Conservation (phyloP, 37 sponge, comb jelly and placozoan genomes). For the Diacarnus erythraeanus region DNA sequence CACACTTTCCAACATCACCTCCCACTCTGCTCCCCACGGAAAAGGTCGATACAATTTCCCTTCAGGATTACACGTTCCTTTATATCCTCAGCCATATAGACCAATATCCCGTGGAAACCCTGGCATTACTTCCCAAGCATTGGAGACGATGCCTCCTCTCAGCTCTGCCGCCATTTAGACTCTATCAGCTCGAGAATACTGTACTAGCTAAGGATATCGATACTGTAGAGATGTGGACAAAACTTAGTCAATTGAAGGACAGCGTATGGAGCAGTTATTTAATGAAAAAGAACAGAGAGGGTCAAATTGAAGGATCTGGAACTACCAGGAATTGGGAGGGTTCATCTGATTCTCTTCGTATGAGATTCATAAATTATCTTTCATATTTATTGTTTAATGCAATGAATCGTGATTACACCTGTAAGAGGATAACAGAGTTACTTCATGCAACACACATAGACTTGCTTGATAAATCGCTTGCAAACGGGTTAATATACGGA, state of each 20-base stretch:
- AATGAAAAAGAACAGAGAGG: neutral
- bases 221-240: constrained; percentile 4
- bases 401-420: constrained; percentile 7
- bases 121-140: neutral
- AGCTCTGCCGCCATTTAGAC: constrained; percentile 6
- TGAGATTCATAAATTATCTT: constrained; percentile 1
- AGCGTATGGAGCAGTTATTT: constrained; percentile 17
- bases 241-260: neutral
- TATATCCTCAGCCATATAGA: constrained; percentile 7
- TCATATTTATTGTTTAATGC: constrained; percentile 9
- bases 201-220: neutral
- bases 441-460: constrained; percentile 4
- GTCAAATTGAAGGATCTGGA: neutral
- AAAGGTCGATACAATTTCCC: neutral
- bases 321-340: neutral
- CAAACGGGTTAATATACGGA: neutral
- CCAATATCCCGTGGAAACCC: neutral
- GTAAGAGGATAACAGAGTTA: constrained; percentile 3
- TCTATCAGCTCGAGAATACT: constrained; percentile 4
- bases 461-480: neutral
- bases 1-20: neutral
- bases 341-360: neutral
- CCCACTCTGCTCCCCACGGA: neutral
- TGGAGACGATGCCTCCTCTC: neutral
- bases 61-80: constrained; percentile 16